These are phyloP conservation scores for Amphiduros pacificus DNA, from an alignment of 2,888 invertebrate genomes.

Conservation along the genomic window DNA sequence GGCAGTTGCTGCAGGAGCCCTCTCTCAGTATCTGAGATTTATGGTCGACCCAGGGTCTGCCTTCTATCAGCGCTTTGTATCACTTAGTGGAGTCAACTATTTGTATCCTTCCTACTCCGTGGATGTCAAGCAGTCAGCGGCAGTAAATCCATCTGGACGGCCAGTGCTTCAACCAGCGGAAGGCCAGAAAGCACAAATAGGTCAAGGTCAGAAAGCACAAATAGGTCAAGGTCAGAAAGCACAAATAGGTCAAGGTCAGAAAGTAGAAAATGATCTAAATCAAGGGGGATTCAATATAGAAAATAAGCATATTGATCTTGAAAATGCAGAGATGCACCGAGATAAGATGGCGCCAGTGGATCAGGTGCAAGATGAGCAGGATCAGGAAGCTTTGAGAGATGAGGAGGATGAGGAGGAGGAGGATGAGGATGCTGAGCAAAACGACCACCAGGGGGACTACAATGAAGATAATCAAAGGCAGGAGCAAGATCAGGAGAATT, in stretches of 20 bases:
- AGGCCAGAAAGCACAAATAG: neutral
- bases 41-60: slow-evolving; percentile 39
- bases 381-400: neutral
- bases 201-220: neutral
- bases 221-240: neutral
- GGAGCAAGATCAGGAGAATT: neutral
- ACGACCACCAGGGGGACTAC: neutral
- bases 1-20: slow-evolving; percentile 53
- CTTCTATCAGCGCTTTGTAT: neutral
- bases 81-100: slow-evolving; percentile 16
- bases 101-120: neutral
- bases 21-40: slow-evolving; percentile 49
- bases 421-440: neutral
- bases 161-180: neutral
- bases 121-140: neutral
- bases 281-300: too few relatives aligned
- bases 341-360: neutral
- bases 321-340: too few relatives aligned
- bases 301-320: too few relatives aligned
- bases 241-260: neutral
- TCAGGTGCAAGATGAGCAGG: neutral
- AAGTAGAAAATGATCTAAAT: neutral
- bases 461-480: neutral
- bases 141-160: neutral
- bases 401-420: neutral